These are phyloP conservation scores for Hoplostethus atlanticus DNA, from an alignment of 2,797 vertebrate genomes.

Conservation along the genomic window DNA sequence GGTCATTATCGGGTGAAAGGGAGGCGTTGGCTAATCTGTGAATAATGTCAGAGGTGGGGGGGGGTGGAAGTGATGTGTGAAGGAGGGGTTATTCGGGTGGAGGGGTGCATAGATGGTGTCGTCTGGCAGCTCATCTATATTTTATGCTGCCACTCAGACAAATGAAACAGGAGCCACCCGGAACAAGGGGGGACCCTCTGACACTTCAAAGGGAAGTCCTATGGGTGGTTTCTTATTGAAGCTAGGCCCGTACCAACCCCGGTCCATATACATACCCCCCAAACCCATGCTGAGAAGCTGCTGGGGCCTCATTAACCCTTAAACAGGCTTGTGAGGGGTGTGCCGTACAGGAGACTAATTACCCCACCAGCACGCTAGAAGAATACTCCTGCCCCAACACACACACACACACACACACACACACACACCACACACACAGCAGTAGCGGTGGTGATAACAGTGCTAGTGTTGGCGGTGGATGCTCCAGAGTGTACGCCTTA, in stretches of 20 bases:
- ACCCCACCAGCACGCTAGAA: slow-evolving; percentile 82
- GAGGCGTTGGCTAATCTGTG: slow-evolving; percentile 90
- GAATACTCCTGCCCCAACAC: slow-evolving; percentile 45
- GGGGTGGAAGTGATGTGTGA: slow-evolving; percentile 62
- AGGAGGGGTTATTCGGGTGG: slow-evolving; percentile 55
- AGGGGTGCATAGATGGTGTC: slow-evolving; percentile 78
- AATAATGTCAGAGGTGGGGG: slow-evolving; percentile 92
- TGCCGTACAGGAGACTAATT: slow-evolving; percentile 95
- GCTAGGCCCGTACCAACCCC: slow-evolving; percentile 86
- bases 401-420: slow-evolving; percentile 57
- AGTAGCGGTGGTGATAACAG: slow-evolving; percentile 80
- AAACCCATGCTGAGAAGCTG: slow-evolving; percentile 92
- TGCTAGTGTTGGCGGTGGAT: slow-evolving; percentile 83
- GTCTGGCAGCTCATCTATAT: slow-evolving; percentile 99
- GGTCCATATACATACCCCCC: slow-evolving; percentile 84
- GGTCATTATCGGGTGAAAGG: slow-evolving; percentile 95
- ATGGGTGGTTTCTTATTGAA: slow-evolving; percentile 99
- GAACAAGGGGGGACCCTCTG: slow-evolving; percentile 99
- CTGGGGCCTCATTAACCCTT: slow-evolving; percentile 99
- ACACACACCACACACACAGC: slow-evolving; percentile 35
- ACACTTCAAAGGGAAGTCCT: slow-evolving; percentile 99
- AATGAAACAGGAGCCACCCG: slow-evolving; percentile 99
- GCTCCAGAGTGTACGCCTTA: slow-evolving; percentile 76
- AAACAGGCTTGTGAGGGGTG: slow-evolving; percentile 97
- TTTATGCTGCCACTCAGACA: slow-evolving; percentile 99